A percentile compares a stretch with the other conserved stretches of the same genome.
Evolutionary conservation across 2,888 invertebrate genomes (phyloP).

Genomic region (Polydesmus complanatus): DNA sequence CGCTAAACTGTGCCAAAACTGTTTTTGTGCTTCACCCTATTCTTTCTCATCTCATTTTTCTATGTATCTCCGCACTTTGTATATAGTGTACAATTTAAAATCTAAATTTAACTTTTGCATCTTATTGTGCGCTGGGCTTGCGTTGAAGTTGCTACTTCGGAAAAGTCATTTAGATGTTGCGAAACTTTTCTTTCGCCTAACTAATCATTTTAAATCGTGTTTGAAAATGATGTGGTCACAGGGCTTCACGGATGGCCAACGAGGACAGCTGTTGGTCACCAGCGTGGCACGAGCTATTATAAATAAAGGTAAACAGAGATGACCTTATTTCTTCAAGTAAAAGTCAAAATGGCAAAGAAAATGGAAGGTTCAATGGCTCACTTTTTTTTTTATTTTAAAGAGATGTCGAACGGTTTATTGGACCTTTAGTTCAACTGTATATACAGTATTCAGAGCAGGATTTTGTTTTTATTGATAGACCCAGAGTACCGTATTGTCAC

Average conservation of each 20-base stretch:
- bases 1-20: too few species aligned
- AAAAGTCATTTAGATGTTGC: neutral
- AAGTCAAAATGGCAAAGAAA: too few species aligned
- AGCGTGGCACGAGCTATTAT: constrained; percentile 12
- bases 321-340: neutral
- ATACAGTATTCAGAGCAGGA: too few species aligned
- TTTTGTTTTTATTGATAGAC: too few species aligned
- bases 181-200: neutral
- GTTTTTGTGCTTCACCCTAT: too few species aligned
- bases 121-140: neutral
- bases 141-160: neutral
- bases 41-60: too few species aligned
- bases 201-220: neutral
- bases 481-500: too few species aligned
- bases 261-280: constrained; percentile 10
- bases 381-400: neutral
- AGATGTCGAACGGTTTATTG: neutral
- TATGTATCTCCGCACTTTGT: too few species aligned
- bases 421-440: neutral
- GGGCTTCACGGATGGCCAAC: constrained; percentile 5
- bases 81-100: neutral
- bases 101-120: neutral
- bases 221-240: constrained; percentile 9
- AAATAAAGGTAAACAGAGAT: constrained; percentile 7
- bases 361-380: neutral